Base-by-base conservation (phyloP, 2,113 vertebrate genomes). In the Podarcis raffonei region DNA sequence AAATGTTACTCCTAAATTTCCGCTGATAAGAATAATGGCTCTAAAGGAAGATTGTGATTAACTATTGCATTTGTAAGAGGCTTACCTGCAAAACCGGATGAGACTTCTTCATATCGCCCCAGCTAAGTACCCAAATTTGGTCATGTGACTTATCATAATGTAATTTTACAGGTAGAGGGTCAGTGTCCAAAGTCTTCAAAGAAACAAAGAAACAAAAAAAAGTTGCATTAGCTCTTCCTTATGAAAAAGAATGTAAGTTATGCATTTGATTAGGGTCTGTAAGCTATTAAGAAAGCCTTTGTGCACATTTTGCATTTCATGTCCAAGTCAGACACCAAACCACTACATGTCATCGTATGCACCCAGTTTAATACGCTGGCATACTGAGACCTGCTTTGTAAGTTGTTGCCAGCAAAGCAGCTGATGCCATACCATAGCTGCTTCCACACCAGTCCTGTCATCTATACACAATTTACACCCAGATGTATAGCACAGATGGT, bases 81-180 rank as follows among this genome's bases (percentile, higher is more conserved):
- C 96, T 89, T 81, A 99, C 99, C 98, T 99, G 98, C 84, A 99
- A 96, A 0, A 97, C 97, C 25, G 98, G 97, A 0, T 96, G 97
- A 27, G 97, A 97, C 82, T 96, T 97, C 91, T 89, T 97, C 95
- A 96, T 93, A 37, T 98, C 95, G 0, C 98, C 98, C 99, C 98
- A 99, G 92, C 98, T 98, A 20, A 99, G 97, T 84, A 99, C 97
- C 98, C 98, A 99, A 42, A 99, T 97, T 93, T 99, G 99, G 94
- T 99, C 99, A 59, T 99, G 98, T 62, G 99, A 99, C 94, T 99
- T 99, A 96, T 99, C 99, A 1, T 99, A 99, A 89, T 97, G 97
- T 89, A 99, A 93, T 96, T 99, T 99, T 76, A 98, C 97, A 1
- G 99, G 99, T 30, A 98, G 96, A 0, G 98, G 97, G 87, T 99